A percentile compares a stretch with the other conserved stretches of the same genome.
These are phyloP conservation scores for Blastobasis adustella DNA, from an alignment of 2,888 invertebrate species.

Conservation along the genomic window DNA sequence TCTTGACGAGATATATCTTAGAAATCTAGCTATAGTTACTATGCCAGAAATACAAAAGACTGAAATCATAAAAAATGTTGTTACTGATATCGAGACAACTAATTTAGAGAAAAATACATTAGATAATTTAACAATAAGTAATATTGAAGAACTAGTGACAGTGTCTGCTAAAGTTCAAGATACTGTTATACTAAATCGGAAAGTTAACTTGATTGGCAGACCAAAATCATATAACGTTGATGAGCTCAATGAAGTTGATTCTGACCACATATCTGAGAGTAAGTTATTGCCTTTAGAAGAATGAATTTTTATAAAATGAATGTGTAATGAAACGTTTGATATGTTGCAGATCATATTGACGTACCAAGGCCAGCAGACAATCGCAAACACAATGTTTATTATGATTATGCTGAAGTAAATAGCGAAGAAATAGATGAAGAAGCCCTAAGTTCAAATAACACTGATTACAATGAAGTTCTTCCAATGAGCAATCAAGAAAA, in stretches of 20 bases:
- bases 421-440: too few species aligned
- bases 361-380: conserved; percentile 17
- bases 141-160: background rate
- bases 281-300: conserved; percentile 25
- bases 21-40: conserved; percentile 45
- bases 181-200: conserved; percentile 1
- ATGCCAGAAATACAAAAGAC: conserved; percentile 29
- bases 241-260: conserved; percentile 27
- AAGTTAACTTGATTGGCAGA: conserved; percentile 34
- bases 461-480: too few species aligned
- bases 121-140: conserved; percentile 6
- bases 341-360: conserved; percentile 41
- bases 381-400: conserved; percentile 19
- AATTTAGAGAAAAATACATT: conserved; percentile 24
- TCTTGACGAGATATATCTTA: conserved; percentile 49
- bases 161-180: conserved; percentile 5
- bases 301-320: conserved; percentile 6
- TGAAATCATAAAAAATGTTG: too few species aligned
- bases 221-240: conserved; percentile 50
- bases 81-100: conserved; percentile 25
- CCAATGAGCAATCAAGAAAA: too few species aligned
- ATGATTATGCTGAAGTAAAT: too few species aligned
- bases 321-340: conserved; percentile 19
- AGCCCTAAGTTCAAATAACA: too few species aligned
- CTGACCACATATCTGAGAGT: conserved; percentile 29